These are phyloP conservation scores for Tachuris rubrigastra DNA, from an alignment of 2,113 vertebrate species.

Conservation along the genomic window DNA sequence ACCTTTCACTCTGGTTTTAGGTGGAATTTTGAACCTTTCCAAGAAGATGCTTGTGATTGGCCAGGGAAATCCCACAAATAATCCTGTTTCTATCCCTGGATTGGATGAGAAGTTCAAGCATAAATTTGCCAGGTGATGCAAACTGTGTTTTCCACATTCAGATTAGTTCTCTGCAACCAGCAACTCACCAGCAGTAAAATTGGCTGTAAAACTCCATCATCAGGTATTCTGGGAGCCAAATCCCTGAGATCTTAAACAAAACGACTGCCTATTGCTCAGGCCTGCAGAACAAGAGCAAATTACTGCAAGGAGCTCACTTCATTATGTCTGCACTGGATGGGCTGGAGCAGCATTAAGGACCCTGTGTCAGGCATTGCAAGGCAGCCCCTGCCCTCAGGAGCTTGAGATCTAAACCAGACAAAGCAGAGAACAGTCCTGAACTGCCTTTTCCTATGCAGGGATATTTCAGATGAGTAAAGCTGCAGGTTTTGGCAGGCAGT, in stretches of 20 bases:
- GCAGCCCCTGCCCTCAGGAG: background rate
- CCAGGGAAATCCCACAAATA: background rate
- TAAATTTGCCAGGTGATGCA: background rate
- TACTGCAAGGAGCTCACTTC: background rate
- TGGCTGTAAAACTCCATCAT: constrained; percentile 5
- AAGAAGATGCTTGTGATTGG: background rate
- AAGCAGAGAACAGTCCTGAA: background rate
- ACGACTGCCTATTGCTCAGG: background rate
- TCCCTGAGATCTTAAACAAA: background rate
- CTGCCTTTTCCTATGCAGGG: background rate
- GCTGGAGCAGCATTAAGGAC: background rate
- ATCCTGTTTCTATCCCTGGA: background rate
- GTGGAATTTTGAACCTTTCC: background rate
- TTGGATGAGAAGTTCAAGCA: background rate
- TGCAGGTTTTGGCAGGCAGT: background rate
- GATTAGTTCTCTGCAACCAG: background rate
- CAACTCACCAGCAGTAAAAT: constrained; percentile 1
- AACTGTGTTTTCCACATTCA: background rate
- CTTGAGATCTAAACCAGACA: background rate
- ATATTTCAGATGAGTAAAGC: background rate
- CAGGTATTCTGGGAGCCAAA: background rate
- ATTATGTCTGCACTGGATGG: background rate
- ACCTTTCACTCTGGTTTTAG: background rate
- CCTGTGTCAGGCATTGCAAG: background rate
- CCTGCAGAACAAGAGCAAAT: background rate